phyloP scores from a whole-genome alignment of 2,888 invertebrate species.

The Notocelia uddmanniana region DNA sequence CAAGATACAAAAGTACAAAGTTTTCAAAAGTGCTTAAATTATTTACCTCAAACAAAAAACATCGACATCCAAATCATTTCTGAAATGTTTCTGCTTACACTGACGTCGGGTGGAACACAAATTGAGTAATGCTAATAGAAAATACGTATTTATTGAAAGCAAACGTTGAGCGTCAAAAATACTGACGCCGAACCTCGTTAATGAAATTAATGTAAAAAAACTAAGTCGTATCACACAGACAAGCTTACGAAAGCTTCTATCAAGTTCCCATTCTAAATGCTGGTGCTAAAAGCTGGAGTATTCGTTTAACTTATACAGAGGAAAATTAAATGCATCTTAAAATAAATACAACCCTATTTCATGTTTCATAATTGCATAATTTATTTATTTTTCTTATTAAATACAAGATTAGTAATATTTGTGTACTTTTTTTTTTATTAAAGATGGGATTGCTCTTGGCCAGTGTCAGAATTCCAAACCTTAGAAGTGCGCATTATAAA shows the following conservation, averaged over 20 bases:
- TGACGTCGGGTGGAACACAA: constrained; percentile 71
- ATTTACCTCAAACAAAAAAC: constrained; percentile 83
- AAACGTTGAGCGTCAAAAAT: constrained; percentile 76
- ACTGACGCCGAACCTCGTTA: constrained; percentile 78
- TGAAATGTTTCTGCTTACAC: constrained; percentile 78
- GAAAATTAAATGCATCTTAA: constrained; percentile 69
- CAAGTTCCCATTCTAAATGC: constrained; percentile 74
- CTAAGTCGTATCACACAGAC: constrained; percentile 66
- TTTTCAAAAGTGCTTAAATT: constrained; percentile 82
- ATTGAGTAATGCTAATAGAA: constrained; percentile 76
- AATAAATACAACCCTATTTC: constrained; percentile 59
- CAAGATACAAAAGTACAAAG: constrained; percentile 80
- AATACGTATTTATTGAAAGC: constrained; percentile 68
- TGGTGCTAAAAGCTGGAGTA: constrained; percentile 63
- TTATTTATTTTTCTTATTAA: constrained; percentile 14
- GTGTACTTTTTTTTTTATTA: too few species aligned
- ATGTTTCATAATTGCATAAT: constrained; percentile 16
- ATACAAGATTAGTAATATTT: not conserved
- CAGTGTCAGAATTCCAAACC: too few species aligned
- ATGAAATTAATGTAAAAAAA: constrained; percentile 81
- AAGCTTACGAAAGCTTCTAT: constrained; percentile 72
- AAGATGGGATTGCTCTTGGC: too few species aligned
- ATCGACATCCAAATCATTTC: constrained; percentile 80
- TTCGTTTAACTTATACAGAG: constrained; percentile 61
- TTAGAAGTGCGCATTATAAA: too few species aligned